Percentiles rank a stretch among this genome's conserved stretches.
These are phyloP conservation scores for Arenaria interpres DNA, from an alignment of 2,113 vertebrate genomes.

Conservation along the genomic window DNA sequence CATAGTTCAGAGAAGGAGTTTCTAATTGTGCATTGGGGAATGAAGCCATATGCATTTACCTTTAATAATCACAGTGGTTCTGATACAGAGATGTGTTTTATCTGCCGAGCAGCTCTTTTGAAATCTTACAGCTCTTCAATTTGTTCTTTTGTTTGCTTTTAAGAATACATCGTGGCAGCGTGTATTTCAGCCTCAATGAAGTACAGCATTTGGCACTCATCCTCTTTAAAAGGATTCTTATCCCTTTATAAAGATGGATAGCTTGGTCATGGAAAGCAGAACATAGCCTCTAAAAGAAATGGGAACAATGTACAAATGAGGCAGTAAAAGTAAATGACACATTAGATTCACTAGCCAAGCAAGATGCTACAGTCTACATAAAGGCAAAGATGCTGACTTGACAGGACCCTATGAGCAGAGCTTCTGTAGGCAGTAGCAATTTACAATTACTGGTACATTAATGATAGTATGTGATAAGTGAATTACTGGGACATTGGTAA, in stretches of 20 bases:
- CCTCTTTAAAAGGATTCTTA: conserved; percentile 47
- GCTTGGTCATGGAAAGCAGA: neutral
- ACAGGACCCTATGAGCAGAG: conserved; percentile 23
- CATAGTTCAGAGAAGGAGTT: neutral
- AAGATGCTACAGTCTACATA: conserved; percentile 49
- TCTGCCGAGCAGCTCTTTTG: neutral
- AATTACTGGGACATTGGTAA: conserved; percentile 16
- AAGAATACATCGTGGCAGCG: neutral
- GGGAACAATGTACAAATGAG: conserved; percentile 56
- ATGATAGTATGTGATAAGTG: conserved; percentile 1
- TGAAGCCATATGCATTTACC: neutral
- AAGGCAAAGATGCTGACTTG: conserved; percentile 69
- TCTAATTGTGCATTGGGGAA: neutral
- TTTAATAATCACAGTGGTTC: neutral
- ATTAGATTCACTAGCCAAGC: conserved; percentile 68
- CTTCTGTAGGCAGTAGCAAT: conserved; percentile 20
- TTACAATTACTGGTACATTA: conserved; percentile 46
- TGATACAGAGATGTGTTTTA: neutral
- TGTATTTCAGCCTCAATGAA: conserved; percentile 24
- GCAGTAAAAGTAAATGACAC: conserved; percentile 70
- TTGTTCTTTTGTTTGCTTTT: conserved; percentile 34
- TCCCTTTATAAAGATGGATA: conserved; percentile 48
- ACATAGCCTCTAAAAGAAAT: conserved; percentile 26
- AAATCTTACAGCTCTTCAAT: neutral
- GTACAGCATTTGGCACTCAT: neutral